Evolutionary conservation across 2,797 vertebrate species (phyloP).

Genomic region (Eospalax fontanierii): DNA sequence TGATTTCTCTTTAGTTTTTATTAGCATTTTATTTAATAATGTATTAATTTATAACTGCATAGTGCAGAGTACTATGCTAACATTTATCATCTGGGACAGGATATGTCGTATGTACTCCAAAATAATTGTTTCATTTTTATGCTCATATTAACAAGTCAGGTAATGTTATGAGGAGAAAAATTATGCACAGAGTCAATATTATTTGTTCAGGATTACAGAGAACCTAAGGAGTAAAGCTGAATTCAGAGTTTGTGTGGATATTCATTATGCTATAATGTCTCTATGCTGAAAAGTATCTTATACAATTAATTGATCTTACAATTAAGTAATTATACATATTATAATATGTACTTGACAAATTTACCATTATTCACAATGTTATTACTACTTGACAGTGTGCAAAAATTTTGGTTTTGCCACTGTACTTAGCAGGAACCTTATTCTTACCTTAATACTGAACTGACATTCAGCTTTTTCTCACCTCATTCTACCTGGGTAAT

Average conservation of each 20-base stretch:
- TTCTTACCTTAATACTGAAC: neutral
- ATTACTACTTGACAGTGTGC: neutral
- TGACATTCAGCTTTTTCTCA: neutral
- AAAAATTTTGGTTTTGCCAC: neutral
- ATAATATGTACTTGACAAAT: neutral
- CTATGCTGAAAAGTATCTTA: neutral
- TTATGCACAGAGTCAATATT: neutral
- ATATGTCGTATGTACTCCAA: neutral
- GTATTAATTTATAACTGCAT: neutral
- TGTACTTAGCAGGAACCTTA: neutral
- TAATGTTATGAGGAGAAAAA: neutral
- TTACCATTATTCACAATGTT: neutral
- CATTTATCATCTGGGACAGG: neutral
- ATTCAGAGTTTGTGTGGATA: neutral
- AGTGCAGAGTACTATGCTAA: neutral
- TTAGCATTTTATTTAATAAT: neutral
- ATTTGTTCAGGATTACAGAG: neutral
- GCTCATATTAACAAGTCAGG: neutral
- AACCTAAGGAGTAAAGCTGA: neutral
- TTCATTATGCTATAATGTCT: neutral
- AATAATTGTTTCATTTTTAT: constrained; percentile 19
- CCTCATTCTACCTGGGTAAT: neutral
- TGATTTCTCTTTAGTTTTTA: neutral
- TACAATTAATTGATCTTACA: no score
- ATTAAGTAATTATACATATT: neutral